Conservation (phyloP, 2,888 invertebrate genomes). For the Xestia rhomboidea region DNA sequence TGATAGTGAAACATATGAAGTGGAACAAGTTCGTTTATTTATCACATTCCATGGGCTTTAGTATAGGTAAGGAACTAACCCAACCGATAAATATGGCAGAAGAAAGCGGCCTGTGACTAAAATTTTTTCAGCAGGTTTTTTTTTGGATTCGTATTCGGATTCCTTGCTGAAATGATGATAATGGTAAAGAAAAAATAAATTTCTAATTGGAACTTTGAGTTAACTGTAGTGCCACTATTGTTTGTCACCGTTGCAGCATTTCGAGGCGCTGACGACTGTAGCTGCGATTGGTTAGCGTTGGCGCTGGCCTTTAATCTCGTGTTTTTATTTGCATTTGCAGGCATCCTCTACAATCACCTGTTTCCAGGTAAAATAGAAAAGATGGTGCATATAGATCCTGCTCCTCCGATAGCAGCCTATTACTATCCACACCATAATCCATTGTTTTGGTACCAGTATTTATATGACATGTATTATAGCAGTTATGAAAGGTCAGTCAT, state of each 20-base stretch:
- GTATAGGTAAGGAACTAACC: constrained; percentile 67
- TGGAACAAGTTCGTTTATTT: constrained; percentile 75
- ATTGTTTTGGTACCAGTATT: constrained; percentile 65
- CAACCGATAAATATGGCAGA: too few species aligned
- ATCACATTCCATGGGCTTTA: constrained; percentile 76
- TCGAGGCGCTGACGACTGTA: background rate
- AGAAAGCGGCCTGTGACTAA: background rate
- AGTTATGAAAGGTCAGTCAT: constrained; percentile 73
- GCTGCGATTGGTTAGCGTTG: background rate
- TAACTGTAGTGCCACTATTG: background rate
- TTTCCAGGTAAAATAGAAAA: constrained; percentile 87
- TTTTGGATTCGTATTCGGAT: background rate
- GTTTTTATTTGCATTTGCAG: constrained; percentile 60
- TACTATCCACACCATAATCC: constrained; percentile 67
- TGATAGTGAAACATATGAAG: constrained; percentile 72
- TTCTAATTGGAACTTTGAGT: background rate
- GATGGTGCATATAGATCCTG: constrained; percentile 82
- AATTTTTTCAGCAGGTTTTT: background rate
- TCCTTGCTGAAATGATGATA: background rate
- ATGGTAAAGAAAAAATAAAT: background rate
- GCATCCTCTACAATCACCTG: constrained; percentile 79
- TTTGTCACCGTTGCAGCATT: background rate
- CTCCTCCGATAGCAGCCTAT: constrained; percentile 68
- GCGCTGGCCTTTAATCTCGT: background rate
- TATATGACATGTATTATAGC: constrained; percentile 77